These are phyloP conservation scores for Drosophila punjabiensis DNA, from an alignment of 1,140 invertebrate genomes.

Conservation along the genomic window DNA sequence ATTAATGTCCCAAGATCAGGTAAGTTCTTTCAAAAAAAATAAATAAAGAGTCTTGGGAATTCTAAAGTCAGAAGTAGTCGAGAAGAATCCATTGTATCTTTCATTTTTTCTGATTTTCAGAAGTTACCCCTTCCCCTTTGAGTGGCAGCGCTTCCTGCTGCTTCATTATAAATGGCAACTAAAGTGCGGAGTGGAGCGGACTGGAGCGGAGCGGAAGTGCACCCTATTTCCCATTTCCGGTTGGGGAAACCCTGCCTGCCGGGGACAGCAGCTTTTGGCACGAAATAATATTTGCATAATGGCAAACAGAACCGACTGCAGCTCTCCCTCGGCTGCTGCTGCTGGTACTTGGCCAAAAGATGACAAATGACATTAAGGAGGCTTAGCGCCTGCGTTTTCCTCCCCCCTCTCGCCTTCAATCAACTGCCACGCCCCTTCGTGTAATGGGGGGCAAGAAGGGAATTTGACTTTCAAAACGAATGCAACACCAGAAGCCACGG, in stretches of 20 bases:
- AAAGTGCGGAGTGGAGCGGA: neutral
- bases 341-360: conserved; percentile 60
- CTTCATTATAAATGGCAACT: conserved; percentile 34
- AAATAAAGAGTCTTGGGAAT: rapidly evolving
- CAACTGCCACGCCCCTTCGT: neutral
- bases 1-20: no score
- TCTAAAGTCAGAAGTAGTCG: neutral
- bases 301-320: conserved; percentile 68
- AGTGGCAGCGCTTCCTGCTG: conserved; percentile 16
- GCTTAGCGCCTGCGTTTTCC: conserved; percentile 64
- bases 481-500: conserved; percentile 2
- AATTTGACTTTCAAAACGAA: conserved; percentile 64
- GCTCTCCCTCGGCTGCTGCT: conserved; percentile 13
- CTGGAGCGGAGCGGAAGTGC: conserved; percentile 8
- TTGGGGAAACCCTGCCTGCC: neutral
- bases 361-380: conserved; percentile 81
- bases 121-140: neutral
- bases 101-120: neutral
- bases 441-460: neutral
- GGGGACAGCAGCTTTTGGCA: conserved; percentile 49
- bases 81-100: neutral
- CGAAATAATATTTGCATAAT: conserved; percentile 81
- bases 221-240: conserved; percentile 4
- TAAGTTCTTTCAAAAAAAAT: neutral
- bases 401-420: neutral